Conservation (phyloP, 2,113 vertebrate species). For the Oxyruncus cristatus region DNA sequence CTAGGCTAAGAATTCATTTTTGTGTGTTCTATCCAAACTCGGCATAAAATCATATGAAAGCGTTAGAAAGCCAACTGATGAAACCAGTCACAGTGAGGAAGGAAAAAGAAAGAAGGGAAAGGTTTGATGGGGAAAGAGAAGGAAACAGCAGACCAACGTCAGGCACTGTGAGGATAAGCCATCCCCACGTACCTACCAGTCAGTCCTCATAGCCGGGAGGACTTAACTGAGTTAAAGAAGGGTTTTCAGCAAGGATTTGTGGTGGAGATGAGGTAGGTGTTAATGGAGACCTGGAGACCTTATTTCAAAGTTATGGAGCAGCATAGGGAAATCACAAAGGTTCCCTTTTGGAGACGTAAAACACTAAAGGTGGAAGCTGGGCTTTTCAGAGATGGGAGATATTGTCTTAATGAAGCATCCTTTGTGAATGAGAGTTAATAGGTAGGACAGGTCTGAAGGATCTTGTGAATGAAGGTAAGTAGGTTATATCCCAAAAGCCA, state of each 20-base stretch:
- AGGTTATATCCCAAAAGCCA: neutral
- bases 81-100: neutral
- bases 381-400: neutral
- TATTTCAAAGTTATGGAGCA: neutral
- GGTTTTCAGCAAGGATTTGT: neutral
- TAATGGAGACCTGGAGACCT: neutral
- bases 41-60: neutral
- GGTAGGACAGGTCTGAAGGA: neutral
- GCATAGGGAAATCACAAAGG: neutral
- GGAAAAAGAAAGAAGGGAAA: neutral
- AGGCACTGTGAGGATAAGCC: neutral
- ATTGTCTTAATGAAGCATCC: neutral
- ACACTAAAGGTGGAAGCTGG: neutral
- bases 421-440: neutral
- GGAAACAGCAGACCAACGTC: neutral
- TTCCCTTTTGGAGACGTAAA: neutral
- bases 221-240: neutral
- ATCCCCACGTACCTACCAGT: neutral
- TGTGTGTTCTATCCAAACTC: neutral
- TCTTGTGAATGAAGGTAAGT: neutral
- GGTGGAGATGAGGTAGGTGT: neutral
- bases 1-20: neutral
- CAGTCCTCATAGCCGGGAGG: neutral
- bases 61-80: neutral
- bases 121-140: neutral